A percentile compares a stretch with the other conserved stretches of the same genome.
Conservation (phyloP, 2,113 vertebrate species). For the Atractosteus spatula region DNA sequence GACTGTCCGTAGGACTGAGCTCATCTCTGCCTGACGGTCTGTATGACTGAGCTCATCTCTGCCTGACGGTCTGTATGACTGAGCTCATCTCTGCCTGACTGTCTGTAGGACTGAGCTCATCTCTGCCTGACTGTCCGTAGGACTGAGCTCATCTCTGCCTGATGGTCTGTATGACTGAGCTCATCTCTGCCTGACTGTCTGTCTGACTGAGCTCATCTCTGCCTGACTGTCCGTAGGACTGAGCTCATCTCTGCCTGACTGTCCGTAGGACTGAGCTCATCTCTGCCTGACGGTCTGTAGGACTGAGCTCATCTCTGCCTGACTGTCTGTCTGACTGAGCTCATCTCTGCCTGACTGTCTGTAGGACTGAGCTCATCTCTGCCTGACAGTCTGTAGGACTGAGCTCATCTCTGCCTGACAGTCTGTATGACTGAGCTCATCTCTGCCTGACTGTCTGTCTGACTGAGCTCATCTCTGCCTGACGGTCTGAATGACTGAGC, state of each 20-base stretch:
- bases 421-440: too few relatives aligned
- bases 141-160: too few relatives aligned
- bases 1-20: not conserved
- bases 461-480: not conserved
- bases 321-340: not conserved
- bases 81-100: not conserved
- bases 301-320: too few relatives aligned
- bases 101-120: not conserved
- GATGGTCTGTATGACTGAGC: too few relatives aligned
- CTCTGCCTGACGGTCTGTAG: too few relatives aligned
- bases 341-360: not conserved
- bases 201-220: not conserved
- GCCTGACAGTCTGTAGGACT: too few relatives aligned
- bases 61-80: not conserved
- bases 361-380: not conserved
- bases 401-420: too few relatives aligned
- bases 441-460: not conserved
- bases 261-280: too few relatives aligned
- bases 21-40: too few relatives aligned
- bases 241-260: not conserved
- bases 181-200: not conserved
- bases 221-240: constrained; percentile 2
- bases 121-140: not conserved
- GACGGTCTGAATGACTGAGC: not conserved
- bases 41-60: too few relatives aligned